Conservation (phyloP, 2,888 invertebrate genomes). For the Nemotelus nigrinus region DNA sequence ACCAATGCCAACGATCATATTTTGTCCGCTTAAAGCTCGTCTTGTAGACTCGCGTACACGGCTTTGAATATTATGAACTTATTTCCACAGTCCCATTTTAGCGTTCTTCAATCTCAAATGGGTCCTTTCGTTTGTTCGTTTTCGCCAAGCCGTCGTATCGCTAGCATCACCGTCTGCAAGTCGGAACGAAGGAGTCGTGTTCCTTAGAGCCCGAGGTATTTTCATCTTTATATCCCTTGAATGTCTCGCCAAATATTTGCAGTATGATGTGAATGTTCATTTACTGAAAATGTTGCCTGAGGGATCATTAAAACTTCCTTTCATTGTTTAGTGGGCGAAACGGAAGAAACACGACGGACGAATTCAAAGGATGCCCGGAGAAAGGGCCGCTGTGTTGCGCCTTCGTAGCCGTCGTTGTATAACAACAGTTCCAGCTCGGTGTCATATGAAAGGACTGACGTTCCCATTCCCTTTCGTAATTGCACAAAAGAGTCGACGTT, state of each 20-base stretch:
- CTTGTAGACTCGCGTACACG: not conserved
- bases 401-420: not conserved
- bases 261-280: conserved; percentile 51
- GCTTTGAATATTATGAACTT: conserved; percentile 14
- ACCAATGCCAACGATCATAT: conserved; percentile 28
- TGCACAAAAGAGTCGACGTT: not conserved
- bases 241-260: conserved; percentile 52
- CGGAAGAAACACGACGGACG: conserved; percentile 17
- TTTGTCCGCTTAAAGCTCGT: conserved; percentile 11
- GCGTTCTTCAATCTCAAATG: no score
- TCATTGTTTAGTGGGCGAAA: conserved; percentile 46
- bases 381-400: not conserved
- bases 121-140: no score
- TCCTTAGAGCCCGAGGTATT: conserved; percentile 47
- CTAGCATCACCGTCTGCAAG: not conserved
- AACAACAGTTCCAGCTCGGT: not conserved
- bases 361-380: conserved; percentile 30
- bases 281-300: conserved; percentile 51
- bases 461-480: conserved; percentile 6
- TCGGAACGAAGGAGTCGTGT: conserved; percentile 27
- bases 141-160: not conserved
- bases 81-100: not conserved
- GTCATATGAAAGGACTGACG: conserved; percentile 17
- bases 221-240: conserved; percentile 50
- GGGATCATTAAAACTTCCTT: conserved; percentile 51